Percentiles rank a stretch among this genome's conserved stretches.
phyloP scores from a whole-genome alignment of 2,113 vertebrate species.

The Sakesphorus luctuosus region DNA sequence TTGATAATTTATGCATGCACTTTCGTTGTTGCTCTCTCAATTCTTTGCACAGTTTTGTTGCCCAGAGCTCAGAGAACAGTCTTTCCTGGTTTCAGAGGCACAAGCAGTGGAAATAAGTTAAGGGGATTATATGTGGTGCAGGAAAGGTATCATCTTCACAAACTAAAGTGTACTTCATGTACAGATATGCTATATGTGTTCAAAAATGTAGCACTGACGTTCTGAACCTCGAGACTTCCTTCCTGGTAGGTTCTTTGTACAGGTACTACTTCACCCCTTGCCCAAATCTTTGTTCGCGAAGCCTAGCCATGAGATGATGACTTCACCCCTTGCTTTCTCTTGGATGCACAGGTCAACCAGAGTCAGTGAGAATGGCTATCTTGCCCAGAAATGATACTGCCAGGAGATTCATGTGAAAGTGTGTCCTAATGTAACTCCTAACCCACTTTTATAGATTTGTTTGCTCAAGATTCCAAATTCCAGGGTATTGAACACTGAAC shows the following conservation, averaged over 20 bases:
- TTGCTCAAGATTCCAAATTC: background rate
- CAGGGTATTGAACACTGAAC: background rate
- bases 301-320: too few species aligned
- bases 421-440: background rate
- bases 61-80: background rate
- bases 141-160: background rate
- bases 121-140: background rate
- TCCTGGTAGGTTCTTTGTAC: background rate
- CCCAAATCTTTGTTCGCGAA: too few species aligned
- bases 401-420: background rate
- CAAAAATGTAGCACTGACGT: background rate
- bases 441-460: background rate
- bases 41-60: background rate
- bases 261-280: background rate
- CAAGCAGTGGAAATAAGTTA: background rate
- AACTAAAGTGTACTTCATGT: background rate
- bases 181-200: background rate
- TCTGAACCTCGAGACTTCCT: background rate
- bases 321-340: background rate
- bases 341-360: background rate
- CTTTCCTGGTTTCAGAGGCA: background rate
- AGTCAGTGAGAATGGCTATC: background rate
- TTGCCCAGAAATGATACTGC: background rate
- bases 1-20: fast-evolving
- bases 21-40: background rate